Evolutionary conservation across 2,113 vertebrate species (phyloP).

Genomic region (Heterocephalus glaber): DNA sequence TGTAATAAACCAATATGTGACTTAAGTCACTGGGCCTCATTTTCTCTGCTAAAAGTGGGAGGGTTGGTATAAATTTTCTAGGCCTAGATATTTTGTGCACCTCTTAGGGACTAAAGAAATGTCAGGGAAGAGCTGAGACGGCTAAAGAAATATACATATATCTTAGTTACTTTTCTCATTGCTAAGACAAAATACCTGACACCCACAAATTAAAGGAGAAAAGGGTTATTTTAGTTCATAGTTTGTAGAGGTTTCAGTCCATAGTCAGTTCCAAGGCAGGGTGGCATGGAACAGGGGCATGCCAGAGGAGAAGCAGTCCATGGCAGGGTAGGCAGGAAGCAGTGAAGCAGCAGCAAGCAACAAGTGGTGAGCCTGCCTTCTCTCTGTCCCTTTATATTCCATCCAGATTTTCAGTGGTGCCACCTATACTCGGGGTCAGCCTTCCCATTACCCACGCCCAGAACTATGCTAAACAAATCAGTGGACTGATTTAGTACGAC

Average conservation of each 20-base stretch:
- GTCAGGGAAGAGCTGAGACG: not conserved
- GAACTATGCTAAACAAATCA: not conserved
- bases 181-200: not conserved
- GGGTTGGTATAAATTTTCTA: not conserved
- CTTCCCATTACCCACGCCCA: not conserved
- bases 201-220: not conserved
- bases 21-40: not conserved
- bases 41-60: not conserved
- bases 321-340: not conserved
- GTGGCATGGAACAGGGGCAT: not conserved
- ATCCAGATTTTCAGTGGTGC: not conserved
- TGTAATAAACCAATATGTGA: not conserved
- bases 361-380: not conserved
- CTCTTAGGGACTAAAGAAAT: not conserved
- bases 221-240: not conserved
- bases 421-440: not conserved
- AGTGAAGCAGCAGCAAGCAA: not conserved
- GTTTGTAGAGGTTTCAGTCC: not conserved
- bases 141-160: not conserved
- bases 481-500: not conserved
- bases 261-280: not conserved
- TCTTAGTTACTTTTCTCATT: not conserved
- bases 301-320: not conserved
- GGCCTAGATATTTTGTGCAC: not conserved
- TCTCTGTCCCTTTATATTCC: not conserved